Evolutionary conservation across 2,888 invertebrate species (phyloP).

Genomic region (Danaus chrysippus): DNA sequence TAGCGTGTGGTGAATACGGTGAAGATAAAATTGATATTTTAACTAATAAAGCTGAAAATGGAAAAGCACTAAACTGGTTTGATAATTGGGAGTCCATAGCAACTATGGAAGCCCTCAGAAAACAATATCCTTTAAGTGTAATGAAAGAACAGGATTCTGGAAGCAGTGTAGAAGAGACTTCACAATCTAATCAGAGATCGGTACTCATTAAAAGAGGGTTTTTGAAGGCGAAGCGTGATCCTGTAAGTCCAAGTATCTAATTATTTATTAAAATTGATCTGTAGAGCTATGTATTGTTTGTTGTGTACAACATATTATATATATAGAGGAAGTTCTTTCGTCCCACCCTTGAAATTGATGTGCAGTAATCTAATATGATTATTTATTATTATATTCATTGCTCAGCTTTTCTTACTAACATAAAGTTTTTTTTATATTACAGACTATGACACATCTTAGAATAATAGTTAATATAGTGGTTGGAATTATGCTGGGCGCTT

Average conservation of each 20-base stretch:
- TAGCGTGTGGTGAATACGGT: conserved; percentile 95
- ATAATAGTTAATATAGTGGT: conserved; percentile 86
- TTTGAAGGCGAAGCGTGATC: conserved; percentile 86
- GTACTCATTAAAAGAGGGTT: conserved; percentile 85
- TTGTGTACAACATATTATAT: too few species aligned
- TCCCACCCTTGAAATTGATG: too few species aligned
- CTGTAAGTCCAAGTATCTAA: conserved; percentile 62
- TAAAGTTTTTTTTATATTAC: conserved; percentile 39
- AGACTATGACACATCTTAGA: conserved; percentile 89
- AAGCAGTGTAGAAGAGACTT: conserved; percentile 82
- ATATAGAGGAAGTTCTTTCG: too few species aligned
- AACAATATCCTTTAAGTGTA: conserved; percentile 73
- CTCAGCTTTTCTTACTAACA: background rate
- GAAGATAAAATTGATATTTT: conserved; percentile 85
- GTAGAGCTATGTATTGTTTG: background rate
- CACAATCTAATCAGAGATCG: conserved; percentile 83
- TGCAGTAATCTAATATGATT: too few species aligned
- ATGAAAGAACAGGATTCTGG: conserved; percentile 61
- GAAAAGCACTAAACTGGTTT: conserved; percentile 84
- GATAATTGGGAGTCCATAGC: conserved; percentile 77
- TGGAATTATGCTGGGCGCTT: conserved; percentile 86
- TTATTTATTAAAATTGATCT: too few species aligned
- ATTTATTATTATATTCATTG: too few species aligned
- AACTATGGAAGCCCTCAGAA: conserved; percentile 78
- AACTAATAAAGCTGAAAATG: conserved; percentile 84